Evolutionary conservation across 2,113 vertebrate genomes (phyloP).

Genomic region (Micromys minutus): DNA sequence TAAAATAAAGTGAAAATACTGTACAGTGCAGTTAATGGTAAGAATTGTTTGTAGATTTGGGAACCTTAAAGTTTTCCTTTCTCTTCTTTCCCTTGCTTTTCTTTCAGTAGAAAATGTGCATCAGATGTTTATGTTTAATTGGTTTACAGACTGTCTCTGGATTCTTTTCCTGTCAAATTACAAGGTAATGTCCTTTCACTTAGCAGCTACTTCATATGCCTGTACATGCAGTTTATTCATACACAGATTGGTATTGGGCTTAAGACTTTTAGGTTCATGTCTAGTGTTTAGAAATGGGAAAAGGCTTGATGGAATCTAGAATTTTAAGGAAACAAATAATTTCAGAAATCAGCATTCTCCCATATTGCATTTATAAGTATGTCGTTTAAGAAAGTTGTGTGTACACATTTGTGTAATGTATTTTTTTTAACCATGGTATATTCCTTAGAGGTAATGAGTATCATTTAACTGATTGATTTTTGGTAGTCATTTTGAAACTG

Average conservation of each 20-base stretch:
- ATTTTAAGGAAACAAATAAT: conserved; percentile 58
- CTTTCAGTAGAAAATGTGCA: conserved; percentile 84
- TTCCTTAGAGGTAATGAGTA: conserved; percentile 49
- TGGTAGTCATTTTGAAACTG: conserved; percentile 54
- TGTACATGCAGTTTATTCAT: conserved; percentile 75
- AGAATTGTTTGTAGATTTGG: conserved; percentile 80
- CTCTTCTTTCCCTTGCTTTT: conserved; percentile 83
- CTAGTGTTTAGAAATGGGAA: conserved; percentile 60
- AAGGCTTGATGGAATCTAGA: conserved; percentile 45
- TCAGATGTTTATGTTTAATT: conserved; percentile 84
- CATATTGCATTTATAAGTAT: conserved; percentile 51
- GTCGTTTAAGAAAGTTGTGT: conserved; percentile 42
- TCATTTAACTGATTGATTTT: conserved; percentile 65
- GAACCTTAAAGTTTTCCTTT: conserved; percentile 83
- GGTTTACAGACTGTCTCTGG: conserved; percentile 83
- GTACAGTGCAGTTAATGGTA: conserved; percentile 76
- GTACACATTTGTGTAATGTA: conserved; percentile 16
- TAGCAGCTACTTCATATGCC: conserved; percentile 78
- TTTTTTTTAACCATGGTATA: background rate
- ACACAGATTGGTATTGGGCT: conserved; percentile 65
- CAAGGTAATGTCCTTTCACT: conserved; percentile 82
- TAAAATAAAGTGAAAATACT: conserved; percentile 74
- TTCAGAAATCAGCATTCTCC: conserved; percentile 34
- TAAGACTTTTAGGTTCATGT: conserved; percentile 64
- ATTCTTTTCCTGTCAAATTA: conserved; percentile 83